Base-by-base conservation (phyloP, 2,888 invertebrate genomes). In the Trachelus iudaicus region DNA sequence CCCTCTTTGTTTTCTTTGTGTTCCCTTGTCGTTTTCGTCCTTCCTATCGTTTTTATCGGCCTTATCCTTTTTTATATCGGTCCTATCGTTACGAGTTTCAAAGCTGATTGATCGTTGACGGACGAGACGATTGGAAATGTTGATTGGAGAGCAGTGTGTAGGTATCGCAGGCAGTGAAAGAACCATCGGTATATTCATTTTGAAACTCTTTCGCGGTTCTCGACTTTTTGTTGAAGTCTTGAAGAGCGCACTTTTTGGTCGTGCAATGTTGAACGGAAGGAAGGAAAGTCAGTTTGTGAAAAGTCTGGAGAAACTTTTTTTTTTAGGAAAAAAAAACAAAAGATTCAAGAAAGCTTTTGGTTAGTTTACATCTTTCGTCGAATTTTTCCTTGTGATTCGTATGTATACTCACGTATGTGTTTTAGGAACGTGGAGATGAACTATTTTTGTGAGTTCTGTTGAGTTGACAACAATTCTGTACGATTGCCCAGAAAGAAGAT, bases 11-110 rank as follows among this genome's bases (percentile, higher is more conserved):
- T 69, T 69, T 40, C 71, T 68, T 73, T 73, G 40, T 77, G 37
- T 74, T 73, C 71, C 74, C n/a, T 71, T 68, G 4, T 40, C 75
- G 37, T 73, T 73, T 78, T 71, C 71, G 30, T 37, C 35, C 34
- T 69, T 40, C 33, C 4, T 31, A 33, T 75, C 71, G 35, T n/a
- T 74, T 74, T 74, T 2, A 35, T 73, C 56, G 56, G 40, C 69
- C 69, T 35, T 75, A 56, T 76, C 75, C 69, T 79, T 79, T 74
- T 79, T 76, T 73, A 79, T 77, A 78, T 74, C 35, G 73, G 33
- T 73, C 78, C 13, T 30, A 13, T 34, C 37, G 34, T 23, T 56
- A 56, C 56, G 56, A 23, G 56, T 23, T 9, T 56, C 9, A 0
- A 56, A 56, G 23, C 56, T 56, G 56, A 56, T 23, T 56, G 56